Evolutionary conservation across 1,140 invertebrate species (phyloP).

Genomic region (Hormaphis cornu): DNA sequence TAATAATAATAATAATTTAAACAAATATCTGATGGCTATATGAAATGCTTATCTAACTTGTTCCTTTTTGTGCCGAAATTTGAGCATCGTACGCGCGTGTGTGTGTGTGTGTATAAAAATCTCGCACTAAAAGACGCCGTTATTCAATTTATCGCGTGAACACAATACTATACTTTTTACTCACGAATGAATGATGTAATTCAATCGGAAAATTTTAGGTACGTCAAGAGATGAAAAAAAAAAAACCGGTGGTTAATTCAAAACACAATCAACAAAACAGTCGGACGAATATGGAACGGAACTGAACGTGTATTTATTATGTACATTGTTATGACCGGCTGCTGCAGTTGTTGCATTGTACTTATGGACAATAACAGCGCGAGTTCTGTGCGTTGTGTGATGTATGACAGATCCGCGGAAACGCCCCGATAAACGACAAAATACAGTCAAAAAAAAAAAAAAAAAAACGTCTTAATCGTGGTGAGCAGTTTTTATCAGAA

Average conservation of each 20-base stretch:
- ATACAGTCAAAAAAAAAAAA: neutral
- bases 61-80: slow-evolving; percentile 20
- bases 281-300: neutral
- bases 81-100: slow-evolving; percentile 4
- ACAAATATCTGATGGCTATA: too few species aligned
- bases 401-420: neutral
- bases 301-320: neutral
- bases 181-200: neutral
- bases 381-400: too few species aligned
- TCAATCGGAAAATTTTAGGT: neutral
- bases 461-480: too few species aligned
- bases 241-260: slow-evolving; percentile 11
- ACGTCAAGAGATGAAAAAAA: neutral
- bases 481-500: too few species aligned
- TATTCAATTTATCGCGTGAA: neutral
- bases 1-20: too few species aligned
- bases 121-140: neutral
- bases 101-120: neutral
- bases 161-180: too few species aligned
- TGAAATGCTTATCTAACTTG: slow-evolving; percentile 44
- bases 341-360: too few species aligned
- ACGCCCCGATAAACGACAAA: neutral
- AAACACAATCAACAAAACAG: neutral
- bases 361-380: too few species aligned
- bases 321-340: too few species aligned